Base-by-base conservation (phyloP, 2,797 vertebrate species). In the Periophthalmus magnuspinnatus region DNA sequence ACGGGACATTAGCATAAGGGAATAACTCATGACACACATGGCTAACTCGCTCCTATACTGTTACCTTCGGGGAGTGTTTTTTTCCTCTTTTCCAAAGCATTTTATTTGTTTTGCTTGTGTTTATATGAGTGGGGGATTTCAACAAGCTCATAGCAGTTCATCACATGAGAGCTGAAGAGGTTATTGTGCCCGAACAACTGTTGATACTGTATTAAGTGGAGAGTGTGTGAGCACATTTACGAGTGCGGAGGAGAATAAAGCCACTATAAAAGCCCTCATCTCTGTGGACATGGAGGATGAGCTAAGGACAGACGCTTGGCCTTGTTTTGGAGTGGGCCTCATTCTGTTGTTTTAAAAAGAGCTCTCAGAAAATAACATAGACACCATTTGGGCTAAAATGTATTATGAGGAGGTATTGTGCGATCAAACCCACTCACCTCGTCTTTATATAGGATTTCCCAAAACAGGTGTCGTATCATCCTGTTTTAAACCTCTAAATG, bases 291-390 rank as follows among this genome's bases (percentile, higher is more conserved):
- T 64, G 79, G 78, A 84, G 86, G 80, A 79, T 82, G 67, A 32
- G 83, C 72, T 82, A 84, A 92, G 88, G 79, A 89, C 82, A 74
- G 81, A 81, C 88, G 82, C 74, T 70, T 81, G 87, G 84, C 91
- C 90, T 91, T 85, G 89, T 88, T 85, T 47, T 89, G 81, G 81
- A 92, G 90, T 74, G 81, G 48, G 63, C 82, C 74, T 86, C 82
- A 64, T 86, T 84, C 68, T 84, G 80, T 86, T 86, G 85, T 86
- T 84, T 80, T 74, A 80, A 84, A 72, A 81, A 87, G 87, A 77
- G 88, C 87, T 82, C 87, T 88, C 65, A 65, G 52, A 71, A 77
- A 80, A 81, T 65, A 32, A 50, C 34, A 82, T 72, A 80, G 74
- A 81, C 67, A 58, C 9, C 72, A 74, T 72, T 59, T 24, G 36